Conservation (phyloP, 1,140 invertebrate genomes). For the Hydropsyche tenuis region DNA sequence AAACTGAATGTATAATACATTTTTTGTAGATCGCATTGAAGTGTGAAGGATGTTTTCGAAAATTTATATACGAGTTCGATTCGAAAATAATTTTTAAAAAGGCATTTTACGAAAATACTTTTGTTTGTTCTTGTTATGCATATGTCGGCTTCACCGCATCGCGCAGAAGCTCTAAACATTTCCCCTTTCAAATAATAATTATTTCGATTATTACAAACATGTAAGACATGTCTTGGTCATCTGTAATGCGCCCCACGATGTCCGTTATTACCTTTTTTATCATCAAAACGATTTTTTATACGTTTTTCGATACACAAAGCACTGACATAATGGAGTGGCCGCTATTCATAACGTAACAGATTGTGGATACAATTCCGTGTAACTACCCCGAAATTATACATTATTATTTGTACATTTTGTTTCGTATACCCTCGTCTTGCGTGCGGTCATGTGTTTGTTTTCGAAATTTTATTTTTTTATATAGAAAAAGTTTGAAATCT, state of each 20-base stretch:
- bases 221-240: conserved; percentile 15
- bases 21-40: too few species aligned
- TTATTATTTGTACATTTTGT: conserved; percentile 9
- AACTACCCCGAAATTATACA: conserved; percentile 18
- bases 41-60: too few species aligned
- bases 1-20: too few species aligned
- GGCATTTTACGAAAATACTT: neutral
- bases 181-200: neutral
- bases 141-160: conserved; percentile 4
- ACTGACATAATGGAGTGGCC: conserved; percentile 14
- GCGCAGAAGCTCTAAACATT: neutral
- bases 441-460: conserved; percentile 1
- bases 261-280: conserved; percentile 11
- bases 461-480: conserved; percentile 14
- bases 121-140: conserved; percentile 32
- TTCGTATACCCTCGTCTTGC: neutral
- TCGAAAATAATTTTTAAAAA: too few species aligned
- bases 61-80: too few species aligned
- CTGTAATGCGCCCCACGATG: conserved; percentile 22
- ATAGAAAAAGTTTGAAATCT: conserved; percentile 28
- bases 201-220: conserved; percentile 19
- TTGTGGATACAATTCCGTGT: conserved; percentile 27
- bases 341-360: conserved; percentile 33
- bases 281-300: too few species aligned
- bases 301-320: neutral